These are phyloP conservation scores for Coregonus ussuriensis DNA, from an alignment of 2,797 vertebrate genomes.

Conservation along the genomic window DNA sequence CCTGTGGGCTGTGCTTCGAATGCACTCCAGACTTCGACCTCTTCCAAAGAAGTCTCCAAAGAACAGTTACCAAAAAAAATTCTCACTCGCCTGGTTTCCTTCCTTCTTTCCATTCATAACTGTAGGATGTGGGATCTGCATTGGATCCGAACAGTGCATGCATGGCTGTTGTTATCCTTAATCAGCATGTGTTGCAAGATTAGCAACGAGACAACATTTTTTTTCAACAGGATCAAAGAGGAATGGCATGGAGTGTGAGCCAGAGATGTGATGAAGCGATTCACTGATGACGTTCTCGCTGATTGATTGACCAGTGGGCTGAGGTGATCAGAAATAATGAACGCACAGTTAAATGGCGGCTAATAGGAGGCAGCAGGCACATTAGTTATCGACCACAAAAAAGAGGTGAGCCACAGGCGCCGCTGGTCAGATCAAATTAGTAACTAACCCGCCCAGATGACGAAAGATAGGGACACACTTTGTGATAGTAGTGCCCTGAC, in stretches of 20 bases:
- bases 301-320: conserved; percentile 53
- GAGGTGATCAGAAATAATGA: conserved; percentile 44
- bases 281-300: conserved; percentile 42
- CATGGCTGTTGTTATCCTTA: conserved; percentile 56
- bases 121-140: conserved; percentile 65
- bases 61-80: conserved; percentile 58
- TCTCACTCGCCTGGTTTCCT: conserved; percentile 57
- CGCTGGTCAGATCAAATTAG: background rate
- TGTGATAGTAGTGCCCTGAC: background rate
- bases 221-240: conserved; percentile 31
- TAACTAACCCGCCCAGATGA: background rate
- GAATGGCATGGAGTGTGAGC: conserved; percentile 28
- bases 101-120: conserved; percentile 55
- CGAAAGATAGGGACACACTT: no score
- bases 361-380: conserved; percentile 35
- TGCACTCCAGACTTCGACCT: conserved; percentile 62
- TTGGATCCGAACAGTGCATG: conserved; percentile 49
- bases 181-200: conserved; percentile 53
- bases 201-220: conserved; percentile 62
- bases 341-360: conserved; percentile 54
- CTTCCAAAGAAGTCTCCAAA: conserved; percentile 50
- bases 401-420: background rate
- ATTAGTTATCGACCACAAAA: background rate
- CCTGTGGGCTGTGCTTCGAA: conserved; percentile 78
- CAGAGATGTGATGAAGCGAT: conserved; percentile 35